Percentiles rank a stretch among this genome's conserved stretches.
phyloP scores from a whole-genome alignment of 2,888 invertebrate species.

The Brachyopa scutellaris region DNA sequence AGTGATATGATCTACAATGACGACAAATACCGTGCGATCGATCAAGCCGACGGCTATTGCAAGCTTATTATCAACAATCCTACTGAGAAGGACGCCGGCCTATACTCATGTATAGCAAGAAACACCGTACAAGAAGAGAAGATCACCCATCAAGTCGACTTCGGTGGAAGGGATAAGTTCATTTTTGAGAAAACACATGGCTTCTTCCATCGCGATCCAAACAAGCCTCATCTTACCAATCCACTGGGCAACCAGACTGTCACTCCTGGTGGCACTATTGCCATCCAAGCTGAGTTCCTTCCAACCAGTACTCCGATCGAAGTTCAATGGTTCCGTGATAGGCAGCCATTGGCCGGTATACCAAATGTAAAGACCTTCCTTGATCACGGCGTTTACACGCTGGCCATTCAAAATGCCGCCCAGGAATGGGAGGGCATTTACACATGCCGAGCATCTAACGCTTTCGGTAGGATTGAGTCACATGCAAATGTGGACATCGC shows the following conservation, averaged over 20 bases:
- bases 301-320: slow-evolving; percentile 88
- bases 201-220: slow-evolving; percentile 82
- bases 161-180: slow-evolving; percentile 83
- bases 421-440: slow-evolving; percentile 89
- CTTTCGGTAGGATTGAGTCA: slow-evolving; percentile 88
- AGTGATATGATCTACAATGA: slow-evolving; percentile 83
- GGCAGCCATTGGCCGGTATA: slow-evolving; percentile 84
- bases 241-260: slow-evolving; percentile 88
- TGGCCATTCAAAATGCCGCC: slow-evolving; percentile 88
- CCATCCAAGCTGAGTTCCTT: slow-evolving; percentile 88
- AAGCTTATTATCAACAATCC: slow-evolving; percentile 87
- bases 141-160: slow-evolving; percentile 88
- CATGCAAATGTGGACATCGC: slow-evolving; percentile 87
- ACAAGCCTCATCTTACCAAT: slow-evolving; percentile 87
- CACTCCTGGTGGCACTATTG: slow-evolving; percentile 89
- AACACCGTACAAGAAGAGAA: slow-evolving; percentile 89
- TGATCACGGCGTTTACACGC: slow-evolving; percentile 87
- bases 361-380: slow-evolving; percentile 86
- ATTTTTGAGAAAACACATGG: slow-evolving; percentile 81
- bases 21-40: slow-evolving; percentile 85
- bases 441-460: slow-evolving; percentile 89
- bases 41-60: slow-evolving; percentile 89
- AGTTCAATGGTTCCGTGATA: slow-evolving; percentile 89
- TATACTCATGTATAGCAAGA: slow-evolving; percentile 89
- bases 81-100: slow-evolving; percentile 87